Conservation (phyloP, 92 coral and sea anemone genomes). For the Heteractis magnifica region DNA sequence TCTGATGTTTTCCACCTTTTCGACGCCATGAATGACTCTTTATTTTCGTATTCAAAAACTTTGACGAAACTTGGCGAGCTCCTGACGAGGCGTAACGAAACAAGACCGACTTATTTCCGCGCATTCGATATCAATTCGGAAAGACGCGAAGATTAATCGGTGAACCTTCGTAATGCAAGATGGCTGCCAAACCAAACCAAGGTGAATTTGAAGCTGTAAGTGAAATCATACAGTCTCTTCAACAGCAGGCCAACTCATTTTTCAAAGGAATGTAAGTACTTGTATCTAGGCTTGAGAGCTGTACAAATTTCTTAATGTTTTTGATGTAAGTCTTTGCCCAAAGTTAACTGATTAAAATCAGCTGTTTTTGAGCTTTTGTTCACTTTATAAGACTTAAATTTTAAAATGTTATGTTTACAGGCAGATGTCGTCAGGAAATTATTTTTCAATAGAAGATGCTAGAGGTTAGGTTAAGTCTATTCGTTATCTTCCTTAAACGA, state of each 20-base stretch:
- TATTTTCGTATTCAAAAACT: background rate
- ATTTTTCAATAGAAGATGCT: constrained; percentile 56
- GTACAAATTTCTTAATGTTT: background rate
- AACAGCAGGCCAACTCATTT: constrained; percentile 82
- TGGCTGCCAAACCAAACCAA: constrained; percentile 48
- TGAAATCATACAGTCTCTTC: constrained; percentile 67
- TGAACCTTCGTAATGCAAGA: constrained; percentile 28
- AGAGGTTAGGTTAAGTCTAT: constrained; percentile 38
- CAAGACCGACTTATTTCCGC: background rate
- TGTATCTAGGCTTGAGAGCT: background rate
- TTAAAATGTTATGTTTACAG: constrained; percentile 15
- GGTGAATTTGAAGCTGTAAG: constrained; percentile 68
- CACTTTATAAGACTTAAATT: background rate
- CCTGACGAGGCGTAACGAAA: background rate
- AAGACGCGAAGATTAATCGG: background rate
- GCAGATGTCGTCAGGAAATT: constrained; percentile 57
- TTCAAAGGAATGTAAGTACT: constrained; percentile 88
- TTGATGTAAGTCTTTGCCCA: background rate
- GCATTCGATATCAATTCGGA: background rate
- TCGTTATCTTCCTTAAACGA: background rate
- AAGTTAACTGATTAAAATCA: background rate
- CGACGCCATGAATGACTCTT: background rate
- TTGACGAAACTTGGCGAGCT: background rate
- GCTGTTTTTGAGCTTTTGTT: background rate
- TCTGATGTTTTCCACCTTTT: background rate